These are phyloP conservation scores for Pterocles orientalis DNA, from an alignment of 2,113 vertebrate species.

Conservation along the genomic window DNA sequence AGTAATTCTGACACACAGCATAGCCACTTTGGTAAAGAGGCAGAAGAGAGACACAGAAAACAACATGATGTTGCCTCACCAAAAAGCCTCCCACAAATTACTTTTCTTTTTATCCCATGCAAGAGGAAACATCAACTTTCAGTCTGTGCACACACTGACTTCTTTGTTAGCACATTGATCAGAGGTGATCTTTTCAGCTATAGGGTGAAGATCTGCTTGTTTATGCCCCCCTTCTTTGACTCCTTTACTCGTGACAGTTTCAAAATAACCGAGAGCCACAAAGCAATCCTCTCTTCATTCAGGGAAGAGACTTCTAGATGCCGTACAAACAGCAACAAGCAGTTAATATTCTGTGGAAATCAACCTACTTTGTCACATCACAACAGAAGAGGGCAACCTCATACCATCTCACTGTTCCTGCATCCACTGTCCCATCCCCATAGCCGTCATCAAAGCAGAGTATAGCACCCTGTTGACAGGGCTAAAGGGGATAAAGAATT, in stretches of 20 bases:
- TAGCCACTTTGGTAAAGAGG: not conserved
- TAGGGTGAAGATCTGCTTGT: not conserved
- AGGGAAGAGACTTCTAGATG: not conserved
- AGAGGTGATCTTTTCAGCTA: not conserved
- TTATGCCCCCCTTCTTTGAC: not conserved
- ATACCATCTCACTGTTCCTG: not conserved
- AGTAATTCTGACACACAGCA: not conserved
- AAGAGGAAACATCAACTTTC: not conserved
- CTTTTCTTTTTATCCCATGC: not conserved
- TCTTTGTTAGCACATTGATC: not conserved
- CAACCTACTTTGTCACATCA: not conserved
- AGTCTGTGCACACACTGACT: not conserved
- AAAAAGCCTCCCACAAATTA: not conserved
- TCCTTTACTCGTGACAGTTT: not conserved
- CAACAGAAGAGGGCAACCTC: slow-evolving; percentile 66
- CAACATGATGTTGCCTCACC: not conserved
- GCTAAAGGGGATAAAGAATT: not conserved
- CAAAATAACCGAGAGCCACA: not conserved
- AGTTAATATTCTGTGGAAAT: not conserved
- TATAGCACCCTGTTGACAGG: not conserved
- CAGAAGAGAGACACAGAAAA: not conserved
- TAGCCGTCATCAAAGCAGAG: not conserved
- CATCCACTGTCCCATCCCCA: fast-evolving
- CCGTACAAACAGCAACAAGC: not conserved
- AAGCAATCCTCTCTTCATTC: not conserved